phyloP scores from a whole-genome alignment of 1,140 invertebrate genomes.

The Drosophila murphyi region DNA sequence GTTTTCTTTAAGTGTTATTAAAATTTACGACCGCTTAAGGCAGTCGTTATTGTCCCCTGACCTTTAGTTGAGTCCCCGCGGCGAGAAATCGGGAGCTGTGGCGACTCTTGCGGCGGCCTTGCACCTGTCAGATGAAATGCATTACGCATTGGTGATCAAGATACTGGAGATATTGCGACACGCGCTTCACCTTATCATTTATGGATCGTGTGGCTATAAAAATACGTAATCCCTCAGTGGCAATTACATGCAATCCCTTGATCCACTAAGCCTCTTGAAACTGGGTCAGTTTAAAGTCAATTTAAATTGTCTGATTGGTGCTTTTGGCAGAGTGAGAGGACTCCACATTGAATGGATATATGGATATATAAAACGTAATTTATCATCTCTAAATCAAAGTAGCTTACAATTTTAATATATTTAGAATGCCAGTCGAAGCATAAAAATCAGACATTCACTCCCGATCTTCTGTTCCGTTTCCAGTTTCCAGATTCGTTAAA shows the following conservation, averaged over 20 bases:
- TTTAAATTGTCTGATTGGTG: slow-evolving; percentile 11
- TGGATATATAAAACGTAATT: not conserved
- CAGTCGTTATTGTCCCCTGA: slow-evolving; percentile 25
- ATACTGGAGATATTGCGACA: slow-evolving; percentile 23
- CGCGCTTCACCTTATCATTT: slow-evolving; percentile 29
- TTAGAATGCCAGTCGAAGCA: slow-evolving; percentile 8
- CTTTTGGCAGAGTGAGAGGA: slow-evolving; percentile 1
- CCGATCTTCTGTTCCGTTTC: too few relatives aligned
- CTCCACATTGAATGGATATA: not conserved
- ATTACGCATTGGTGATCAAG: slow-evolving; percentile 18
- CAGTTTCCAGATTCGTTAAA: too few relatives aligned
- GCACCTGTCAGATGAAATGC: slow-evolving; percentile 37
- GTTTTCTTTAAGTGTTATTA: slow-evolving; percentile 48
- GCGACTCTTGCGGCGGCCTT: slow-evolving; percentile 8
- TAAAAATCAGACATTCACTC: not conserved
- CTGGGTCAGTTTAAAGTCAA: slow-evolving; percentile 37
- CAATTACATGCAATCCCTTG: slow-evolving; percentile 37
- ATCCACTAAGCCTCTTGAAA: slow-evolving; percentile 7
- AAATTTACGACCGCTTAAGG: slow-evolving; percentile 59
- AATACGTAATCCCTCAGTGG: slow-evolving; percentile 13
- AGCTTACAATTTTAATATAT: not conserved
- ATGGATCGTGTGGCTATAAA: slow-evolving; percentile 31
- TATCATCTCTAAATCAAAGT: slow-evolving; percentile 22
- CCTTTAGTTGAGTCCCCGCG: slow-evolving; percentile 33
- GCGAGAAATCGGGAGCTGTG: slow-evolving; percentile 1